Evolutionary conservation across 2,797 vertebrate species (phyloP).

Genomic region (Hippocampus kuda): DNA sequence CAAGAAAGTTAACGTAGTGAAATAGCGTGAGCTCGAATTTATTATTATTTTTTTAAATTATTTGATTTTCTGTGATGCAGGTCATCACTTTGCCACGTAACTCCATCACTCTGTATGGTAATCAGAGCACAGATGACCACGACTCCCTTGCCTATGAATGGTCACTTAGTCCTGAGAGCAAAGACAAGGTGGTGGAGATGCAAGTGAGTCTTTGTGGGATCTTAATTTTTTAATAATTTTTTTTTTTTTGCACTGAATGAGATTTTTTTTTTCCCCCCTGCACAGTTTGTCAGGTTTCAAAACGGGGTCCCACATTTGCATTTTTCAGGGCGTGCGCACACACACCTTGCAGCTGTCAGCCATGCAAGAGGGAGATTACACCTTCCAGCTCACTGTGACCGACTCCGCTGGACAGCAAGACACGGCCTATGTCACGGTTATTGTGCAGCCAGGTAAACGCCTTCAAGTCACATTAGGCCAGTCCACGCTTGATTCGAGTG

Average conservation of each 20-base stretch:
- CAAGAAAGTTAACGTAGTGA: too few species aligned
- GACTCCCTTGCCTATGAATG: conserved; percentile 90
- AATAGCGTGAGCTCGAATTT: too few species aligned
- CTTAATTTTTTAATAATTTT: not conserved
- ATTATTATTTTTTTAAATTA: not conserved
- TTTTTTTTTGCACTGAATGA: not conserved
- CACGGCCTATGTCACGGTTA: conserved; percentile 88
- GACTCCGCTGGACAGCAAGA: conserved; percentile 89
- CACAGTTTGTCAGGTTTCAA: not conserved
- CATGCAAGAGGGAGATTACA: conserved; percentile 96
- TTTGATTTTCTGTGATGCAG: conserved; percentile 55
- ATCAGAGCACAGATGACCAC: conserved; percentile 92
- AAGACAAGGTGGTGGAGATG: conserved; percentile 97
- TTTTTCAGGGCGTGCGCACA: conserved; percentile 81
- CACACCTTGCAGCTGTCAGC: conserved; percentile 86
- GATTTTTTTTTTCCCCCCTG: not conserved
- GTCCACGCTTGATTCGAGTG: not conserved
- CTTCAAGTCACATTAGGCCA: not conserved
- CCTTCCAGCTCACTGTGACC: conserved; percentile 90
- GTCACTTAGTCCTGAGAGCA: conserved; percentile 91
- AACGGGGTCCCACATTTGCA: not conserved
- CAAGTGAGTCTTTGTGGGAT: conserved; percentile 69
- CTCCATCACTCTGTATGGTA: conserved; percentile 83
- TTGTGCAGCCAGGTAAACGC: conserved; percentile 86
- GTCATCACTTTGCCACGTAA: conserved; percentile 92